A percentile compares a stretch with the other conserved stretches of the same genome.
phyloP scores from a whole-genome alignment of 1,140 invertebrate genomes.

The Scaptomyza montana region DNA sequence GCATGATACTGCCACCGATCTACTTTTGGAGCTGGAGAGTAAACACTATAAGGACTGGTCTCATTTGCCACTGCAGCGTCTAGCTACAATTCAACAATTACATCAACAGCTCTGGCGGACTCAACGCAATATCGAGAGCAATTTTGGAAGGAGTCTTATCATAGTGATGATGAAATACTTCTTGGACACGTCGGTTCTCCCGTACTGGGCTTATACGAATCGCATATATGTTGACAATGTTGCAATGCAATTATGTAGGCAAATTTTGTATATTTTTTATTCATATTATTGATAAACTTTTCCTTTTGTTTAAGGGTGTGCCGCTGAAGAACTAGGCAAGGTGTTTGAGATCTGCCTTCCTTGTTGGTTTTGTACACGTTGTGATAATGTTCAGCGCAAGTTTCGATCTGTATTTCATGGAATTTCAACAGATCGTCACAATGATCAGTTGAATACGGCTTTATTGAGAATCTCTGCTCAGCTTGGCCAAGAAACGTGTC shows the following conservation, averaged over 20 bases:
- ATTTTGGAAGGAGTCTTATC: constrained; percentile 21
- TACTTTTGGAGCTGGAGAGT: constrained; percentile 1
- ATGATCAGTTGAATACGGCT: constrained; percentile 15
- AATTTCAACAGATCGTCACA: constrained; percentile 13
- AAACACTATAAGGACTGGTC: background rate
- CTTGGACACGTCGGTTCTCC: constrained; percentile 23
- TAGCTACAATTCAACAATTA: constrained; percentile 19
- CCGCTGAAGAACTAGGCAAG: constrained; percentile 12
- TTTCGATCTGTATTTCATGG: constrained; percentile 33
- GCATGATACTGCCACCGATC: background rate
- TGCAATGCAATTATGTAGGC: constrained; percentile 28
- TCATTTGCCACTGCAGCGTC: background rate
- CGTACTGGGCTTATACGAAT: constrained; percentile 36
- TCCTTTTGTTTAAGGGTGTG: constrained; percentile 3
- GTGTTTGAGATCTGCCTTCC: constrained; percentile 25
- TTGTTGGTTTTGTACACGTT: constrained; percentile 41
- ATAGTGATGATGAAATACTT: constrained; percentile 29
- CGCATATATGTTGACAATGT: background rate
- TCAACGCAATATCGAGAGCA: constrained; percentile 22
- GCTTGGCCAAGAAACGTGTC: constrained; percentile 28
- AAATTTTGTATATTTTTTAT: background rate
- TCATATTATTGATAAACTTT: background rate
- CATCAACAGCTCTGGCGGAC: constrained; percentile 29
- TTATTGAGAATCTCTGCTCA: constrained; percentile 25
- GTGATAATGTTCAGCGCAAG: constrained; percentile 28